Percentiles rank a stretch among this genome's conserved stretches.
Evolutionary conservation across 2,113 vertebrate species (phyloP).

Genomic region (Chloropsis cyanopogon): DNA sequence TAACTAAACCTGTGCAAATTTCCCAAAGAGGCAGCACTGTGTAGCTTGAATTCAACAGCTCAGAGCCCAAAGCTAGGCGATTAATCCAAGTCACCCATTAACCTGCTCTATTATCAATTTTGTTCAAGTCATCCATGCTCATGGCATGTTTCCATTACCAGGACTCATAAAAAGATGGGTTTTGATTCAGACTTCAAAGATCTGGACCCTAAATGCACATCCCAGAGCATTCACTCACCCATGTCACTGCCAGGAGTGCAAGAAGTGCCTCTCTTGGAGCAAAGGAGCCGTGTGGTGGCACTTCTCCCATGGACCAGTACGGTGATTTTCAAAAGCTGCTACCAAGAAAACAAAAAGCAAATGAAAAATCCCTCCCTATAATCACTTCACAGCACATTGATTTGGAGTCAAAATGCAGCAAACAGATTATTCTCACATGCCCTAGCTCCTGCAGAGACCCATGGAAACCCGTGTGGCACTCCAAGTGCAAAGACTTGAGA

Average conservation of each 20-base stretch:
- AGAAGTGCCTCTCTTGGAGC: neutral
- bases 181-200: neutral
- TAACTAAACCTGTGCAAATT: neutral
- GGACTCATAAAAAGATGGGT: neutral
- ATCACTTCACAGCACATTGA: neutral
- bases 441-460: neutral
- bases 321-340: neutral
- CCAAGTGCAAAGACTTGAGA: neutral
- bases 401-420: slow-evolving; percentile 1
- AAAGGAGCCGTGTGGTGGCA: neutral
- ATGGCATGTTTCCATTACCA: neutral
- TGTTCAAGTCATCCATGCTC: neutral
- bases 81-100: neutral
- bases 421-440: neutral
- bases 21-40: neutral
- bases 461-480: fast-evolving
- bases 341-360: neutral
- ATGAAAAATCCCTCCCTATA: neutral
- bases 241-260: neutral
- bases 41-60: neutral
- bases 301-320: neutral
- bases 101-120: neutral
- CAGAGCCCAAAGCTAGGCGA: neutral
- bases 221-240: neutral
- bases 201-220: neutral